Percentiles rank a stretch among this genome's conserved stretches.
These are phyloP conservation scores for Connochaetes taurinus DNA, from an alignment of 2,113 vertebrate genomes.

Conservation along the genomic window DNA sequence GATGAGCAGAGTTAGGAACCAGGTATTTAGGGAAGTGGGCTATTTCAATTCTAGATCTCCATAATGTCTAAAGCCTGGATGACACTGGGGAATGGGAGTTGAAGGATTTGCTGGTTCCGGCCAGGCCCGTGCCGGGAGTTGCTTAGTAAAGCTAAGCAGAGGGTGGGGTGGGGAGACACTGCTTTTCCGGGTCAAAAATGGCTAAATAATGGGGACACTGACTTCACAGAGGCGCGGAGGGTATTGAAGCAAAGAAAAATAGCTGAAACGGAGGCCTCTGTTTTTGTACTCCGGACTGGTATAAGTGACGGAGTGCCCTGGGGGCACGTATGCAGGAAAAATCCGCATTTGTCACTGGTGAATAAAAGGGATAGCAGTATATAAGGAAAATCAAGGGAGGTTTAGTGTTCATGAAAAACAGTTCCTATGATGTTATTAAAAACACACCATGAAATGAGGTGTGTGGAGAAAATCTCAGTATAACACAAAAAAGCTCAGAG, in stretches of 20 bases:
- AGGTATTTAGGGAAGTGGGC: neutral
- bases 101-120: neutral
- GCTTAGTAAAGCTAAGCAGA: neutral
- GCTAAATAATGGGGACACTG: neutral
- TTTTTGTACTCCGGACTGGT: neutral
- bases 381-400: neutral
- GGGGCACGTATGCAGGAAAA: neutral
- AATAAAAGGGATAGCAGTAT: neutral
- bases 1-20: neutral
- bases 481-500: neutral
- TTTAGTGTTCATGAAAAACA: neutral
- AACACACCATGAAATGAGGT: neutral
- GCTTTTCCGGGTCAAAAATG: neutral
- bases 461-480: neutral
- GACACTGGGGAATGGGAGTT: neutral
- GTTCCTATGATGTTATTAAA: neutral
- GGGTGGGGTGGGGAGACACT: neutral
- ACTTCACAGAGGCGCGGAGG: neutral
- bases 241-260: neutral
- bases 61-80: neutral
- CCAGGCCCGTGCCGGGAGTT: accelerated
- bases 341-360: neutral
- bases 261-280: neutral
- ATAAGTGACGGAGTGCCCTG: neutral
- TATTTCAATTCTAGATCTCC: neutral